phyloP scores from a whole-genome alignment of 2,113 vertebrate genomes.

The Steatornis caripensis region DNA sequence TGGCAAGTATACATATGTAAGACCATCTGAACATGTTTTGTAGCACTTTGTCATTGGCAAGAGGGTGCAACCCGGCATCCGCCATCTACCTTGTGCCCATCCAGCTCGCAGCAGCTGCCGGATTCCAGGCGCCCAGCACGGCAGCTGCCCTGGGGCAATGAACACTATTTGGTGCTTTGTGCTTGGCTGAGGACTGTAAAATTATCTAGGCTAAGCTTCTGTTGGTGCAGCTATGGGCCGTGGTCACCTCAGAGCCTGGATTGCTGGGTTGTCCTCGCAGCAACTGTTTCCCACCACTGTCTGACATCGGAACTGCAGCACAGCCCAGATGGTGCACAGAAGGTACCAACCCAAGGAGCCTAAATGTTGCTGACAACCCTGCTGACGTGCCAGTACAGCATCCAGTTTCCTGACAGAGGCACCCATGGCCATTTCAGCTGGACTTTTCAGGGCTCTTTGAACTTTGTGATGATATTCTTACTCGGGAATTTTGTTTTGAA shows the following conservation, averaged over 20 bases:
- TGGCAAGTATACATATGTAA: not conserved
- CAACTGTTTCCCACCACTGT: not conserved
- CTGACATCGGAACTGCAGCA: not conserved
- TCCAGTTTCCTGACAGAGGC: not conserved
- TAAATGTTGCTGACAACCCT: not conserved
- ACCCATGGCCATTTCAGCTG: not conserved
- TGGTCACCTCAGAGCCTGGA: not conserved
- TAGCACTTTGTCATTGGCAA: not conserved
- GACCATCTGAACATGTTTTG: not conserved
- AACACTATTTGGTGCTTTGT: not conserved
- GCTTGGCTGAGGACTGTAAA: not conserved
- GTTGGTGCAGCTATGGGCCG: not conserved
- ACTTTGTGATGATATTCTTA: not conserved
- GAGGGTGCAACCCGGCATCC: not conserved
- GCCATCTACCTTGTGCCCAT: not conserved
- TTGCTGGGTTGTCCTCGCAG: not conserved
- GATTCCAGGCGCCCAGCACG: not conserved
- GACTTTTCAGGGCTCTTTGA: not conserved
- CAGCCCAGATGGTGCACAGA: slow-evolving; percentile 33
- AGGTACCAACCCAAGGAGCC: not conserved
- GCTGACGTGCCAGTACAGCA: not conserved
- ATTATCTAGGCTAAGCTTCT: not conserved
- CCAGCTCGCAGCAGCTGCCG: not conserved
- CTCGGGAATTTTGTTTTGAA: not conserved
- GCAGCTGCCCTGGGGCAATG: not conserved